Base-by-base conservation (phyloP, 2,888 invertebrate genomes). In the Epinotia bilunana region DNA sequence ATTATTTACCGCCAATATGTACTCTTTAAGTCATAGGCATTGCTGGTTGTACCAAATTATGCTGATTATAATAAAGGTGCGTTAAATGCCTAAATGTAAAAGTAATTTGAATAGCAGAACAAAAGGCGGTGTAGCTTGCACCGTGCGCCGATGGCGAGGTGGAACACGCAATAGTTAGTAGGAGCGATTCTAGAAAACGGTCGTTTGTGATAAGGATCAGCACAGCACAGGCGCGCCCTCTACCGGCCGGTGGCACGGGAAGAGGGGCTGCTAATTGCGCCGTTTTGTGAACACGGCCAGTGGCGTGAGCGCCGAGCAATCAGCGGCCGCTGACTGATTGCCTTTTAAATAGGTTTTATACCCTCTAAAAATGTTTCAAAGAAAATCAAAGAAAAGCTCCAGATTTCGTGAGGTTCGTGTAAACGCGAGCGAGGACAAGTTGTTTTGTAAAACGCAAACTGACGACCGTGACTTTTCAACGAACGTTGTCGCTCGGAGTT, bases 271-370 rank as follows among this genome's bases (percentile, higher is more conserved):
- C 92, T 94, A 94, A 94, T 94, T 94, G 93, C 93, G 86, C 92
- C 94, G 94, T 94, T 94, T 94, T 94, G 94, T 94, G 94, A 94
- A 94, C 94, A 94, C 91, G 92, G 90, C 86, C 87, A 86, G 88
- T 93, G 87, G 93, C 93, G 93, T 93, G 94, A 91, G 84, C 86
- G 86, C 88, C 86, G 86, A 88, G 93, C 91, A 94, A 94, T 94
- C 94, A 93, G 89, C 92, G 88, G 82, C 86, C 90, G 80, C 91
- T 93, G 94, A 94, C 93, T 94, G 93, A 94, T 94, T 92, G 93
- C 94, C 93, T 94, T 94, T 94, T 94, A 94, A 94, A 93, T 93
- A 93, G 93, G 92, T 92, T 93, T 93, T 93, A 93, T 92, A 89
- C 90, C 88, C 86, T 90, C 91, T 91, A 91, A 93, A 93, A 94